These are phyloP conservation scores for Anabacerthia variegaticeps DNA, from an alignment of 2,797 vertebrate species.

Conservation along the genomic window DNA sequence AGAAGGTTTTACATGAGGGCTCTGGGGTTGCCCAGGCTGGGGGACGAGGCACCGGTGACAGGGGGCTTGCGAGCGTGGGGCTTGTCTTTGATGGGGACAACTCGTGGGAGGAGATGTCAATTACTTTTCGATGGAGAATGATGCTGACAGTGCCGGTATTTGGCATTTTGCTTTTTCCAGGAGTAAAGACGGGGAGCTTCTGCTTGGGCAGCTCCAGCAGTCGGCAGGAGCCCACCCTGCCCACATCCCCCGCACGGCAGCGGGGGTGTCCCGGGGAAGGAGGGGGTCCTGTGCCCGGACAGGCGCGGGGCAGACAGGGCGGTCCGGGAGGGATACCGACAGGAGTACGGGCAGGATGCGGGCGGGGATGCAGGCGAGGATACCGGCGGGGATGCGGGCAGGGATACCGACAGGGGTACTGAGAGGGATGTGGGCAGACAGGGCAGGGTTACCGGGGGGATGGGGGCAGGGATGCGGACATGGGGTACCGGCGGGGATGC, in stretches of 20 bases:
- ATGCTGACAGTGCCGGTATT: not conserved
- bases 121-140: not conserved
- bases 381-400: too few relatives aligned
- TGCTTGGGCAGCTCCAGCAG: not conserved
- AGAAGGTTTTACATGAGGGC: not conserved
- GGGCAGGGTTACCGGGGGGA: too few relatives aligned
- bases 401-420: too few relatives aligned
- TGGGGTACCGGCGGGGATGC: too few relatives aligned
- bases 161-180: not conserved
- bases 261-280: not conserved
- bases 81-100: not conserved
- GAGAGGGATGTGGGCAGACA: too few relatives aligned
- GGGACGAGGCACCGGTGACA: not conserved
- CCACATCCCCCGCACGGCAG: not conserved
- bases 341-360: too few relatives aligned
- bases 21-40: not conserved
- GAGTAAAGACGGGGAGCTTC: not conserved
- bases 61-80: accelerated
- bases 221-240: not conserved
- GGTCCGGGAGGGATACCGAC: too few relatives aligned
- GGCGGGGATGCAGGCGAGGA: not conserved
- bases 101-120: not conserved
- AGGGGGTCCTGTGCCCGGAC: not conserved
- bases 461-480: too few relatives aligned
- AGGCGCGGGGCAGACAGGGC: not conserved